Percentiles rank a stretch among this genome's conserved stretches.
Evolutionary conservation across 2,113 vertebrate genomes (phyloP).

Genomic region (Labrus mixtus): DNA sequence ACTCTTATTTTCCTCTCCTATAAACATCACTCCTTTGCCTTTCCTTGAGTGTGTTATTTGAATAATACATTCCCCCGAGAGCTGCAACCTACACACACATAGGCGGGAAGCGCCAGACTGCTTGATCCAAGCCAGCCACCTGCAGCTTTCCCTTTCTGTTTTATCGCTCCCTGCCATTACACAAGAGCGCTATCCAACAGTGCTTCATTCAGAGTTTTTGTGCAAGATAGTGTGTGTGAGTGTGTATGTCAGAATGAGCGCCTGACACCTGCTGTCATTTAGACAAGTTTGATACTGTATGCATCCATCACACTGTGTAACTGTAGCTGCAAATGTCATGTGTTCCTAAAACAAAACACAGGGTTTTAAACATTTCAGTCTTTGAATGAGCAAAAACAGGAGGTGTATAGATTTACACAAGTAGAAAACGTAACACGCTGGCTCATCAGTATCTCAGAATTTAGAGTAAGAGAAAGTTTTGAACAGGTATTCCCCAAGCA

Average conservation of each 20-base stretch:
- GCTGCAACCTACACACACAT: slow-evolving; percentile 7
- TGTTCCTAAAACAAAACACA: neutral
- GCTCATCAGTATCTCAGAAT: neutral
- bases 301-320: slow-evolving; percentile 19
- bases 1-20: neutral
- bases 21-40: neutral
- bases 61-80: slow-evolving; percentile 35
- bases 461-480: slow-evolving; percentile 24
- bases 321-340: neutral
- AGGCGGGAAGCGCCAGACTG: slow-evolving; percentile 25
- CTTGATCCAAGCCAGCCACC: slow-evolving; percentile 51
- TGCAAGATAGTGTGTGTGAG: slow-evolving; percentile 6
- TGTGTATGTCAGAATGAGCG: slow-evolving; percentile 6
- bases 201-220: slow-evolving; percentile 36
- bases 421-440: neutral
- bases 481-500: slow-evolving; percentile 39
- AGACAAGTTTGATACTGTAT: neutral
- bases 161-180: slow-evolving; percentile 38
- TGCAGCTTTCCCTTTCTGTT: slow-evolving; percentile 53
- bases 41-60: slow-evolving; percentile 8
- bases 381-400: neutral
- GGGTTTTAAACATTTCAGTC: neutral
- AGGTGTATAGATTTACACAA: neutral
- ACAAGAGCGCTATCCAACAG: slow-evolving; percentile 56
- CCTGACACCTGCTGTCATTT: slow-evolving; percentile 52